Conservation (phyloP, 2,888 invertebrate genomes). For the Lycia hirtaria region DNA sequence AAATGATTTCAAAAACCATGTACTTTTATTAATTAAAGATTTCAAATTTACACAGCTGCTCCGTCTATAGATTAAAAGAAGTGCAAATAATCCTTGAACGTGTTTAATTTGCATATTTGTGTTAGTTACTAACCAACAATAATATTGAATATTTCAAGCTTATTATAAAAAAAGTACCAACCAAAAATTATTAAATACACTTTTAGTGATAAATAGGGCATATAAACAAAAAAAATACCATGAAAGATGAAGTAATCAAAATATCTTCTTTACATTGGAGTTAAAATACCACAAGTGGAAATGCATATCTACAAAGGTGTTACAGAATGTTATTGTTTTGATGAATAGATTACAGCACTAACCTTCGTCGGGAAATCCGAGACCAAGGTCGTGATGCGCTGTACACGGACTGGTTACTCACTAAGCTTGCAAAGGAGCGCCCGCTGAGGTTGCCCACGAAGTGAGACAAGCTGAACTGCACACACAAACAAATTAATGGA, state of each 20-base stretch:
- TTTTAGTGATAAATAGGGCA: background rate
- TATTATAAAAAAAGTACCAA: background rate
- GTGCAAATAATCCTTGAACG: background rate
- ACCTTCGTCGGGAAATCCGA: constrained; percentile 88
- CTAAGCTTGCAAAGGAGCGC: constrained; percentile 85
- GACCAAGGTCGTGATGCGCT: constrained; percentile 88
- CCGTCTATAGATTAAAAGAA: background rate
- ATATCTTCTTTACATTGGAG: constrained; percentile 1
- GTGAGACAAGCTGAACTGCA: constrained; percentile 85
- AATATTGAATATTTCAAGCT: background rate
- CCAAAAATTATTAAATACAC: background rate
- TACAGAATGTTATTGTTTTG: constrained; percentile 46
- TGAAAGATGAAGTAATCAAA: constrained; percentile 4
- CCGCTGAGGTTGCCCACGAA: constrained; percentile 86
- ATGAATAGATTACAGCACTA: constrained; percentile 59
- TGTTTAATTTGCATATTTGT: background rate
- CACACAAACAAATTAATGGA: constrained; percentile 59
- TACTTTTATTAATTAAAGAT: background rate
- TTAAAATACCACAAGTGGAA: background rate
- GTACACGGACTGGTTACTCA: constrained; percentile 86
- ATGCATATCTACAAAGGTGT: constrained; percentile 6
- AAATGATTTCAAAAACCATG: too few relatives aligned
- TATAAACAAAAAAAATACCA: background rate
- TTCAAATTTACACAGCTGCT: background rate
- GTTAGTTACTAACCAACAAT: background rate